These are phyloP conservation scores for Herminia tarsipennalis DNA, from an alignment of 2,888 invertebrate genomes.

Conservation along the genomic window DNA sequence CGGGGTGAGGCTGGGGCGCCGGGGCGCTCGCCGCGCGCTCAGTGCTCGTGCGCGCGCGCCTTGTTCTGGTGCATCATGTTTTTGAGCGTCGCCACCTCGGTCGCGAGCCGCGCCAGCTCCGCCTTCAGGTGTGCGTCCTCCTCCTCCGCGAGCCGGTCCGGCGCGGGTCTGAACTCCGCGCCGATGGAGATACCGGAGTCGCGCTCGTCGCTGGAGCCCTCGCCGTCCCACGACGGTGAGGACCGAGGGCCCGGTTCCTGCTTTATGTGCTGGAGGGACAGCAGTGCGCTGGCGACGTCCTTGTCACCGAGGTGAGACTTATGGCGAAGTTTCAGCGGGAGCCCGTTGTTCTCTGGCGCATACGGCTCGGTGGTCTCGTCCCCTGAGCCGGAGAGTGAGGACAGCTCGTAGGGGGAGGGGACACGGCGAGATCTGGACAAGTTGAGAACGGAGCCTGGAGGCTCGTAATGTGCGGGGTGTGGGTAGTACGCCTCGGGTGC, in stretches of 20 bases:
- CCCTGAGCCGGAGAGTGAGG: conserved; percentile 89
- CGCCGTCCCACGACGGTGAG: conserved; percentile 94
- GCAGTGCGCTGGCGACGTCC: conserved; percentile 93
- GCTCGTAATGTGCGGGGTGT: conserved; percentile 85
- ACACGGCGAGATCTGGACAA: conserved; percentile 88
- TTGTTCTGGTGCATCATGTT: conserved; percentile 90
- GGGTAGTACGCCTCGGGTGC: conserved; percentile 80
- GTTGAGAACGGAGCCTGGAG: conserved; percentile 89
- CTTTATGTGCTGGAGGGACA: conserved; percentile 94
- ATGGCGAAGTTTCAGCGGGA: conserved; percentile 96
- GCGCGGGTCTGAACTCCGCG: conserved; percentile 86
- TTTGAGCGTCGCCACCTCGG: conserved; percentile 96
- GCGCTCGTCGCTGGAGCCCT: conserved; percentile 95
- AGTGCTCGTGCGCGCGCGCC: conserved; percentile 77
- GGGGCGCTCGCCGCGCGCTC: conserved; percentile 53
- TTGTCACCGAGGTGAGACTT: conserved; percentile 96
- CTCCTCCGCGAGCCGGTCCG: conserved; percentile 79
- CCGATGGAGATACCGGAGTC: conserved; percentile 96
- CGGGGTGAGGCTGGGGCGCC: conserved; percentile 39
- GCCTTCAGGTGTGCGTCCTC: conserved; percentile 92
- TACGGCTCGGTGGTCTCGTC: conserved; percentile 81
- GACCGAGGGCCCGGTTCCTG: conserved; percentile 93
- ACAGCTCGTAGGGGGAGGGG: conserved; percentile 93
- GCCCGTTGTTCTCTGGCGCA: conserved; percentile 89
- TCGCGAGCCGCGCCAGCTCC: conserved; percentile 94